Evolutionary conservation across 53 echinoderm and acorn worm species (phyloP), one percentile per base, ranked within the genome.

Genomic region (Stichopus horrens): DNA sequence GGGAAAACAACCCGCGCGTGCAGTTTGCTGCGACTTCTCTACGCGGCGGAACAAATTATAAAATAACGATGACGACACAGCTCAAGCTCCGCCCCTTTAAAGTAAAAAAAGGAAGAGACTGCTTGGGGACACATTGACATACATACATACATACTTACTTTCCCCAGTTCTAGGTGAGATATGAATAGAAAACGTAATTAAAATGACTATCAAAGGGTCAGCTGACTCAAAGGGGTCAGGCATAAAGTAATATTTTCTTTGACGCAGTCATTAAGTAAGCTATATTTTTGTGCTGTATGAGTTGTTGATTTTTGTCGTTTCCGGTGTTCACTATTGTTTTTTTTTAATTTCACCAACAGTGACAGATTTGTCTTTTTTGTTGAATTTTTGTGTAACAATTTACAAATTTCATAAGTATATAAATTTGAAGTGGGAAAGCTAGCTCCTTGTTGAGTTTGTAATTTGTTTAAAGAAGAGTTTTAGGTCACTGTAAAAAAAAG

Each of bases 11-110:
- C 23, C 16, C 81, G 56, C 63, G 63, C 63, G 16, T 63, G 63
- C 71, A 71, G 37, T 37, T 37, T 37, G 37, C 37, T 37, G 37
- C 37, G 37, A 37, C 37, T 37, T 37, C 37, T 37, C 71, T 71
- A 18, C 71, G 71, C 71, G 18, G 71, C 71, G 71, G 71, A 57
- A 81, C n/a, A 54, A 79, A 81, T 81, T 81, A 81, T 81, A 56
- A 57, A 81, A 81, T 56, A 21, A 81, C 58, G 21, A 81, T 81
- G 81, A 81, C 81, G 81, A 57, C 81, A 81, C 81, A 81, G 54
- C 55, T 6, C 8, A 9, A 18, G 81, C 81, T 56, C 81, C 81
- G 81, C 81, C 81, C 19, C 19, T 81, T 58, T 81, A 22, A 58
- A 81, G 2, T 1, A 1, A 37, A 37, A 37, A 37, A 37, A 37